Conservation (phyloP, 2,113 vertebrate species). For the Cinclus mexicanus region DNA sequence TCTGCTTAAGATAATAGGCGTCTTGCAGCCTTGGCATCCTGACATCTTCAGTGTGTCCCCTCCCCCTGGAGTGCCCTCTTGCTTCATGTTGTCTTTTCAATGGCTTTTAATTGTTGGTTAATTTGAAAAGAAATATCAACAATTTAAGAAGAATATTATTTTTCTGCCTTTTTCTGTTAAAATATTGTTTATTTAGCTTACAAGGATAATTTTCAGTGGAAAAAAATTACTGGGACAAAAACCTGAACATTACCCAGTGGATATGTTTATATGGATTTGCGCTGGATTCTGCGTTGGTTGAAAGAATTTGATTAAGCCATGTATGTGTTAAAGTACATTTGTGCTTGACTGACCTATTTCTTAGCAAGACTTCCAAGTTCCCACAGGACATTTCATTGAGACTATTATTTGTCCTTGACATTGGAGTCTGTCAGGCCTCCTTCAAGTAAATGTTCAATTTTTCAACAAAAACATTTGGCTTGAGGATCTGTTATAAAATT, state of each 20-base stretch:
- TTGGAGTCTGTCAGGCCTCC: neutral
- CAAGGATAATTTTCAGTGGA: neutral
- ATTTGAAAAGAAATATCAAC: neutral
- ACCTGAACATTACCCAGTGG: accelerated
- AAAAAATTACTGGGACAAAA: neutral
- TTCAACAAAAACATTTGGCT: neutral
- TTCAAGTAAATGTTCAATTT: neutral
- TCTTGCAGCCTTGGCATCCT: neutral
- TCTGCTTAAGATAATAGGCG: neutral
- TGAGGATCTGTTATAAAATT: neutral
- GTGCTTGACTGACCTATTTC: neutral
- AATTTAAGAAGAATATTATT: neutral
- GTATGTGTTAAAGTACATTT: neutral
- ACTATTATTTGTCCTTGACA: neutral
- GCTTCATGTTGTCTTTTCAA: neutral
- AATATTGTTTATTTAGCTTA: neutral
- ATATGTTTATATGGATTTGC: neutral
- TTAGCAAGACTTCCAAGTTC: neutral
- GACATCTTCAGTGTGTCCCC: neutral
- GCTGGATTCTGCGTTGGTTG: neutral
- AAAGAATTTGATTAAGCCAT: neutral
- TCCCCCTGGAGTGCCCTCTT: neutral
- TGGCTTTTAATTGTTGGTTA: neutral
- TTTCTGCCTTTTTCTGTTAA: neutral
- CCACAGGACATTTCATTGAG: neutral